Percentiles rank a stretch among this genome's conserved stretches.
These are phyloP conservation scores for Ascaphus truei DNA, from an alignment of 2,113 vertebrate genomes.

Conservation along the genomic window DNA sequence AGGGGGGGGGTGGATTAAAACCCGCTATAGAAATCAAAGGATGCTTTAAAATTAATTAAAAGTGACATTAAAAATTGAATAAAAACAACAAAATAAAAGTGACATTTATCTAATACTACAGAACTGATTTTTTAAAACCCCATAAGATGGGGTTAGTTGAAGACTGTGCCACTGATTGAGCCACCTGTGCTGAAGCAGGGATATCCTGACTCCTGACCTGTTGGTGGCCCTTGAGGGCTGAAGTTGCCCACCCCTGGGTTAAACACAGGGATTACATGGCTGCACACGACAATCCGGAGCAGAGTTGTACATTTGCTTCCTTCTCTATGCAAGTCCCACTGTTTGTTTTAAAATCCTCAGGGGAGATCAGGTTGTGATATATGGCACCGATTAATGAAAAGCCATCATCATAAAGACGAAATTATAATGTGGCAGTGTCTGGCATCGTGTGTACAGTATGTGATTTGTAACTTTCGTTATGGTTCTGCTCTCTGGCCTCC, in stretches of 20 bases:
- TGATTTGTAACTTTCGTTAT: slow-evolving; percentile 21
- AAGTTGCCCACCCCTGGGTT: not conserved
- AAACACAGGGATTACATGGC: not conserved
- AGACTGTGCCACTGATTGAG: no score
- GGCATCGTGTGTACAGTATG: slow-evolving; percentile 8
- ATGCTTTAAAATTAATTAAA: no score
- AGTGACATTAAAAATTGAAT: no score
- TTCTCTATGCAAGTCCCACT: not conserved
- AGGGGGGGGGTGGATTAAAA: no score
- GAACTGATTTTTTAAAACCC: no score
- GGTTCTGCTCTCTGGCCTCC: not conserved
- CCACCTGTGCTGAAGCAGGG: no score
- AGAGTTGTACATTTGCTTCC: not conserved
- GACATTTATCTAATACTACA: no score
- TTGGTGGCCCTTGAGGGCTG: no score
- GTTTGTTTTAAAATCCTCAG: slow-evolving; percentile 9
- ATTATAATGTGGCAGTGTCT: slow-evolving; percentile 30
- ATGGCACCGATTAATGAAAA: slow-evolving; percentile 28
- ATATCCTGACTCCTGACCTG: no score
- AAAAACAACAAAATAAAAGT: no score
- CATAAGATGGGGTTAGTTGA: no score
- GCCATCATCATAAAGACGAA: slow-evolving; percentile 25
- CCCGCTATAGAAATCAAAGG: no score
- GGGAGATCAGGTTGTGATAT: slow-evolving; percentile 24
- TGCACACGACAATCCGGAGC: not conserved